These are phyloP conservation scores for Polydrusus tereticollis DNA, from an alignment of 2,888 invertebrate genomes.

Conservation along the genomic window DNA sequence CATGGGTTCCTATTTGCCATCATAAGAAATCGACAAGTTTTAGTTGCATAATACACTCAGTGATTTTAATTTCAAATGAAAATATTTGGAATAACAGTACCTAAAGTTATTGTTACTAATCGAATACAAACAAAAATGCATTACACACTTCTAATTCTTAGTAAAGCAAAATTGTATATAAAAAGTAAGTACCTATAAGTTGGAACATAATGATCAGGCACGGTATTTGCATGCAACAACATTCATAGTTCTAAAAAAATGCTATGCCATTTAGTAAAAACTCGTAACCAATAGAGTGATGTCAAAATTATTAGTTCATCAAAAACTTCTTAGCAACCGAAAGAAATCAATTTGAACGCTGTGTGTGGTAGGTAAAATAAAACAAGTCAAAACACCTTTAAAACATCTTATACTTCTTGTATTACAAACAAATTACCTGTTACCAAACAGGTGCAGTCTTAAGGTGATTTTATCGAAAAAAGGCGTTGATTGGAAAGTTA, in stretches of 20 bases:
- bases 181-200: too few relatives aligned
- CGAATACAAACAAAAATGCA: too few relatives aligned
- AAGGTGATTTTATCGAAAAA: constrained; percentile 22
- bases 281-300: neutral
- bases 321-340: neutral
- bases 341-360: constrained; percentile 11
- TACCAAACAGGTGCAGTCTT: constrained; percentile 21
- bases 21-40: neutral
- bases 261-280: too few relatives aligned
- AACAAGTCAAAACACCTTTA: constrained; percentile 28
- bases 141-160: too few relatives aligned
- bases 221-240: too few relatives aligned
- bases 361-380: constrained; percentile 29
- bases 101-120: too few relatives aligned
- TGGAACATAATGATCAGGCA: too few relatives aligned
- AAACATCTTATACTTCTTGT: constrained; percentile 27
- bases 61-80: too few relatives aligned
- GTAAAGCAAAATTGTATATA: too few relatives aligned
- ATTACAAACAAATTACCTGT: constrained; percentile 32
- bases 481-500: constrained; percentile 30
- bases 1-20: neutral
- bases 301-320: neutral
- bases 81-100: too few relatives aligned
- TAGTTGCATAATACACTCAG: too few relatives aligned
- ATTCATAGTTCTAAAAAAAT: too few relatives aligned